These are phyloP conservation scores for Ditula angustiorana DNA, from an alignment of 2,888 invertebrate genomes.

Conservation along the genomic window DNA sequence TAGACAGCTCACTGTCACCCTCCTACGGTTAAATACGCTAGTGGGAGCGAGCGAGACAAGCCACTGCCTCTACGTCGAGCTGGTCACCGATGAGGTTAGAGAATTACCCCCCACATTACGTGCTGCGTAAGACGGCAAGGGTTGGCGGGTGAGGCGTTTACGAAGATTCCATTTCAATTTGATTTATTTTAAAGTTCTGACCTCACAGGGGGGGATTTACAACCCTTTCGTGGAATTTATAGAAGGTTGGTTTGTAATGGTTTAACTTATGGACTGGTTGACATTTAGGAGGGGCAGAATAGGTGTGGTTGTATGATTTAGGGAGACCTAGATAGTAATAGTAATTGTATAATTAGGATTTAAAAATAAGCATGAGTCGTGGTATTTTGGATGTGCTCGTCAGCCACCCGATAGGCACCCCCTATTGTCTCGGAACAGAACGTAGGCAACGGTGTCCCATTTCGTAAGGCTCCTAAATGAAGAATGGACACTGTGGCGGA, in stretches of 20 bases:
- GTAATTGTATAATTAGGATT: no score
- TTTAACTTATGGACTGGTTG: background rate
- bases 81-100: no score
- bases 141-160: background rate
- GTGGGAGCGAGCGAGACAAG: no score
- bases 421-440: background rate
- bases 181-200: constrained; percentile 14
- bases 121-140: background rate
- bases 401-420: background rate
- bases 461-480: background rate
- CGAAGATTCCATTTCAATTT: constrained; percentile 13
- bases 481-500: background rate
- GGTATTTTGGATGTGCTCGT: background rate
- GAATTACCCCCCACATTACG: no score
- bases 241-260: background rate
- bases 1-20: no score
- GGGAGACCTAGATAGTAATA: background rate
- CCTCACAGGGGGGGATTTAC: constrained; percentile 4
- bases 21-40: no score
- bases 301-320: background rate
- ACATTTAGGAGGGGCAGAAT: background rate
- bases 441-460: background rate
- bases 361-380: constrained; percentile 31
- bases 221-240: background rate
- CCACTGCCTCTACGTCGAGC: no score